Evolutionary conservation across 2,113 vertebrate genomes (phyloP).

Genomic region (Zeus faber): DNA sequence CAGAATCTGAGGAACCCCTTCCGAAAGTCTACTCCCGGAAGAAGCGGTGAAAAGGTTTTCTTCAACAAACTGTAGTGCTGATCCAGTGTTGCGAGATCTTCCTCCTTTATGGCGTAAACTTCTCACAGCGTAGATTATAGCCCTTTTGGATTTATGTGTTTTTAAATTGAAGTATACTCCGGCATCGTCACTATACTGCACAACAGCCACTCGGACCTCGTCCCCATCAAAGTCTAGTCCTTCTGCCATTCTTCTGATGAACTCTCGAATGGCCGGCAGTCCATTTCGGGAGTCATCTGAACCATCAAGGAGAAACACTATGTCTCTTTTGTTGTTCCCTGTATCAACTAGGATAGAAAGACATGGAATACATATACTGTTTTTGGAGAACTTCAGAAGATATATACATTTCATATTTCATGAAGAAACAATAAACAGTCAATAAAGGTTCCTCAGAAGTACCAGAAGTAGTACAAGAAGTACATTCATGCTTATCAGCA

Average conservation of each 20-base stretch:
- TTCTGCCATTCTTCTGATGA: conserved; percentile 68
- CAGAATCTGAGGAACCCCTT: conserved; percentile 84
- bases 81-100: conserved; percentile 80
- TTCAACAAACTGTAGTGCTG: conserved; percentile 78
- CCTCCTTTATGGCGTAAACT: conserved; percentile 84
- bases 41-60: conserved; percentile 77
- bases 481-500: conserved; percentile 22
- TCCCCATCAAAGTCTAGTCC: conserved; percentile 60
- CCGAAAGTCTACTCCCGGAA: conserved; percentile 83
- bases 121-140: conserved; percentile 80
- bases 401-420: conserved; percentile 1
- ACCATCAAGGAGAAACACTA: conserved; percentile 85
- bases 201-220: conserved; percentile 62
- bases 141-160: conserved; percentile 73
- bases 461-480: not conserved
- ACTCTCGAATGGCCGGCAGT: conserved; percentile 72
- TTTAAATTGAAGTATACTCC: conserved; percentile 63
- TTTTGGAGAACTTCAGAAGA: conserved; percentile 14
- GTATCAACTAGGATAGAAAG: conserved; percentile 47
- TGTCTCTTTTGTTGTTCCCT: conserved; percentile 65
- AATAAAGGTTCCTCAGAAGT: not conserved
- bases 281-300: conserved; percentile 80
- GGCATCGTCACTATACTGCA: conserved; percentile 68
- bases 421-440: not conserved
- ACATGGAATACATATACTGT: conserved; percentile 42